phyloP scores from a whole-genome alignment of 1,140 invertebrate species.

The Sarcophaga bullata region DNA sequence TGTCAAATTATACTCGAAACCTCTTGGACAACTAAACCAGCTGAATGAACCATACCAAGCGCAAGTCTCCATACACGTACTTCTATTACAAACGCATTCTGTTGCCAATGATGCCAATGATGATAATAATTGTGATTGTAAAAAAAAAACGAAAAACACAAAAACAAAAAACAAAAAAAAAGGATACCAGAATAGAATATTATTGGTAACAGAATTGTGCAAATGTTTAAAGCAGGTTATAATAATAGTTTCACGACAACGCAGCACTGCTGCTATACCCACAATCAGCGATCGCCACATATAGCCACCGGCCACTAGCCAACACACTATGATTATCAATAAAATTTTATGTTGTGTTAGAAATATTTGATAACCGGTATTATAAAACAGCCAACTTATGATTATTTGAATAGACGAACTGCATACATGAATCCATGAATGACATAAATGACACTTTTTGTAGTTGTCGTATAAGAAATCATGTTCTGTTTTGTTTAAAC shows the following conservation, averaged over 20 bases:
- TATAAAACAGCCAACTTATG: background rate
- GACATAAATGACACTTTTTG: too few relatives aligned
- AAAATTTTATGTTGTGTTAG: slow-evolving; percentile 1
- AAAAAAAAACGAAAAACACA: too few relatives aligned
- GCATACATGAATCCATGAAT: too few relatives aligned
- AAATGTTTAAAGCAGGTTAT: background rate
- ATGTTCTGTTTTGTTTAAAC: too few relatives aligned
- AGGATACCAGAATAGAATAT: background rate
- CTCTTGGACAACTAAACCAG: too few relatives aligned
- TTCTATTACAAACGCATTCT: background rate
- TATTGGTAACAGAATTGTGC: slow-evolving; percentile 4
- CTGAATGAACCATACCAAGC: background rate
- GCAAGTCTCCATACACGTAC: background rate
- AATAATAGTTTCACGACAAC: background rate
- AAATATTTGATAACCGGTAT: slow-evolving; percentile 4
- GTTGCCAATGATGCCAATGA: background rate
- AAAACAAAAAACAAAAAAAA: too few relatives aligned
- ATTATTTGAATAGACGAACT: background rate
- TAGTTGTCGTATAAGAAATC: too few relatives aligned
- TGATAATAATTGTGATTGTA: too few relatives aligned
- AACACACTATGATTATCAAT: background rate
- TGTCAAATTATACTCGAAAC: slow-evolving; percentile 54
- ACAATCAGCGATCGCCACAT: background rate
- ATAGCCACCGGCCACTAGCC: background rate
- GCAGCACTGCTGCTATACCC: background rate